Evolutionary conservation across 2,113 vertebrate species (phyloP).

Genomic region (Grammomys dolichurus): DNA sequence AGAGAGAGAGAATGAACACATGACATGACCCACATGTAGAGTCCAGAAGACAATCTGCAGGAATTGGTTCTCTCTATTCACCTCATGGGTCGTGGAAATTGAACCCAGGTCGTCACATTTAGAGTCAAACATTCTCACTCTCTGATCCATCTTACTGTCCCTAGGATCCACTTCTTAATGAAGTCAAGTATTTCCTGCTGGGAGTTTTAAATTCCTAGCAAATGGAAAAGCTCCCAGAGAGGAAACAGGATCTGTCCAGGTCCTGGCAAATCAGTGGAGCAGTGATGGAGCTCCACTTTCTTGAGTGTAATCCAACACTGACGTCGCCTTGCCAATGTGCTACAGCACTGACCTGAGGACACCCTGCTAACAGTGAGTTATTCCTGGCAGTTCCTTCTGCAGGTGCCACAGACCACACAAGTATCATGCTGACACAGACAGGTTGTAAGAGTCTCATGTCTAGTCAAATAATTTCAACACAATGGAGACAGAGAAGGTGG

Average conservation of each 20-base stretch:
- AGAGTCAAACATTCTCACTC: not conserved
- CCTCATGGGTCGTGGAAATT: not conserved
- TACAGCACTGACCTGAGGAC: not conserved
- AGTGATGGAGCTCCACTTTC: not conserved
- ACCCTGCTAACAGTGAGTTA: not conserved
- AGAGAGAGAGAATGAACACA: not conserved
- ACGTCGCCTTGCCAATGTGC: not conserved
- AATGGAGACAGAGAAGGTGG: not conserved
- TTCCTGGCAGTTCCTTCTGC: not conserved
- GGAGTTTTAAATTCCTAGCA: not conserved
- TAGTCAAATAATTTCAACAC: not conserved
- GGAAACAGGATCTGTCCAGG: not conserved
- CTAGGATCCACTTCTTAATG: slow-evolving; percentile 9
- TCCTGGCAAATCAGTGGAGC: not conserved
- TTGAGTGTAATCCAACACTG: fast-evolving
- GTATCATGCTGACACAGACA: not conserved
- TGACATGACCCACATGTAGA: not conserved
- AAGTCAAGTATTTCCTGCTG: slow-evolving; percentile 11
- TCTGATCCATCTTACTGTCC: too few relatives aligned
- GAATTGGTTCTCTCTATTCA: not conserved
- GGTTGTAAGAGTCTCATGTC: not conserved
- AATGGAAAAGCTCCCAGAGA: not conserved
- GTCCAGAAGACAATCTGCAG: not conserved
- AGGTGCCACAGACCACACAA: not conserved
- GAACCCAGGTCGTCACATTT: not conserved